phyloP scores from a whole-genome alignment of 30 jellyfish, hydroid and myxozoan species.

The Hydra vulgaris region DNA sequence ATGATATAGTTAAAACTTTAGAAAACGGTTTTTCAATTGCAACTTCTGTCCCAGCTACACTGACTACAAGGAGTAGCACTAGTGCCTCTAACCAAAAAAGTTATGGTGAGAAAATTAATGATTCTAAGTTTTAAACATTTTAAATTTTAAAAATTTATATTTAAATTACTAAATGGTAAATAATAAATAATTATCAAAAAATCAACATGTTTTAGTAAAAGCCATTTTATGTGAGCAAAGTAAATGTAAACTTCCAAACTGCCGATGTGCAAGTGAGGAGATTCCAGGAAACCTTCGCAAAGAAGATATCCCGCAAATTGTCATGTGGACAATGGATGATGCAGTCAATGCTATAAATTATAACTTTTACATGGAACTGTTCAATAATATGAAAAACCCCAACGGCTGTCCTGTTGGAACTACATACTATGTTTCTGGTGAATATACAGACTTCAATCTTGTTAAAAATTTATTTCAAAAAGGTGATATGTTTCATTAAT shows the following conservation, averaged over 20 bases:
- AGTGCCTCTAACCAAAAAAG: neutral
- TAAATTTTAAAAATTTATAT: no score
- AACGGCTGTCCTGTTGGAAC: constrained; percentile 84
- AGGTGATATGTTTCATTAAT: no score
- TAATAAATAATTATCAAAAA: no score
- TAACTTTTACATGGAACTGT: constrained; percentile 26
- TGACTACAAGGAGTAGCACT: neutral
- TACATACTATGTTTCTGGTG: constrained; percentile 53
- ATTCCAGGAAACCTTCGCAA: constrained; percentile 59
- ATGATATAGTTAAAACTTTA: no score
- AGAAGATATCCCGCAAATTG: constrained; percentile 73
- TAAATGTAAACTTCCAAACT: constrained; percentile 50
- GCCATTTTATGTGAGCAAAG: constrained; percentile 37
- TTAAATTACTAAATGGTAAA: no score
- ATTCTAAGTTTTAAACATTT: no score
- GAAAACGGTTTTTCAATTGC: neutral
- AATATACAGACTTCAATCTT: constrained; percentile 44
- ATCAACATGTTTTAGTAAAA: neutral
- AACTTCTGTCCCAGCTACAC: neutral
- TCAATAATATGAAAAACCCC: constrained; percentile 44
- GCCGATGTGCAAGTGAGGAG: constrained; percentile 47
- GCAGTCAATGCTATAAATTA: constrained; percentile 32
- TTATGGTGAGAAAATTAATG: neutral
- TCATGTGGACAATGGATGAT: constrained; percentile 53
- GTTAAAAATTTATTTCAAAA: constrained; percentile 28